Percentiles rank a stretch among this genome's conserved stretches.
Conservation (phyloP, 1,140 invertebrate species). For the Calephelis virginiensis region DNA sequence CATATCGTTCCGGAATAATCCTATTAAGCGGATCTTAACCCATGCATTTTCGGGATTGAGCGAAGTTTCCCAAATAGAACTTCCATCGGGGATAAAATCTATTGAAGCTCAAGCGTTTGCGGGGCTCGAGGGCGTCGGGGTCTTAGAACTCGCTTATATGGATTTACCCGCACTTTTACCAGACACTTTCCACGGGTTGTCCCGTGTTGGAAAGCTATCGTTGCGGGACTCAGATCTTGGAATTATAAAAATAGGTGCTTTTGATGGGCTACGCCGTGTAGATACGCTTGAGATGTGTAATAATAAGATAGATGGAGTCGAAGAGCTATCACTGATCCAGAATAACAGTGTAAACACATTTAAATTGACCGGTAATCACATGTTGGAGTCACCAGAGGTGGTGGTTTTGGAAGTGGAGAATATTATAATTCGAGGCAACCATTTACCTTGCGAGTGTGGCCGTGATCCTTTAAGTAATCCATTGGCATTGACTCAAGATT, state of each 20-base stretch:
- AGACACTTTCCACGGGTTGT: conserved; percentile 87
- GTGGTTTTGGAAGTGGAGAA: conserved; percentile 84
- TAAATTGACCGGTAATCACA: conserved; percentile 88
- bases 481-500: conserved; percentile 84
- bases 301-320: conserved; percentile 90
- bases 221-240: conserved; percentile 90
- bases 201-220: conserved; percentile 84
- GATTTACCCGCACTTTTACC: conserved; percentile 84
- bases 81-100: conserved; percentile 86
- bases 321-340: conserved; percentile 83
- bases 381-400: conserved; percentile 84
- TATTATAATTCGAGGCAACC: conserved; percentile 85
- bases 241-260: conserved; percentile 84
- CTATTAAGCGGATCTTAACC: conserved; percentile 84
- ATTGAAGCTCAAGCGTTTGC: conserved; percentile 89
- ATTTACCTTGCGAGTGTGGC: conserved; percentile 91
- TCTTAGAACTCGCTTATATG: conserved; percentile 89
- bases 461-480: conserved; percentile 86
- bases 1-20: conserved; percentile 88
- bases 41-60: conserved; percentile 89
- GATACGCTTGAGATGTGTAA: conserved; percentile 86
- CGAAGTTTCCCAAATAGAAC: conserved; percentile 86
- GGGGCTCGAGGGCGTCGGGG: conserved; percentile 87
- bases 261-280: conserved; percentile 84
- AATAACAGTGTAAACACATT: conserved; percentile 84